phyloP scores from a whole-genome alignment of 2,113 vertebrate genomes.

The Lipotes vexillifer region DNA sequence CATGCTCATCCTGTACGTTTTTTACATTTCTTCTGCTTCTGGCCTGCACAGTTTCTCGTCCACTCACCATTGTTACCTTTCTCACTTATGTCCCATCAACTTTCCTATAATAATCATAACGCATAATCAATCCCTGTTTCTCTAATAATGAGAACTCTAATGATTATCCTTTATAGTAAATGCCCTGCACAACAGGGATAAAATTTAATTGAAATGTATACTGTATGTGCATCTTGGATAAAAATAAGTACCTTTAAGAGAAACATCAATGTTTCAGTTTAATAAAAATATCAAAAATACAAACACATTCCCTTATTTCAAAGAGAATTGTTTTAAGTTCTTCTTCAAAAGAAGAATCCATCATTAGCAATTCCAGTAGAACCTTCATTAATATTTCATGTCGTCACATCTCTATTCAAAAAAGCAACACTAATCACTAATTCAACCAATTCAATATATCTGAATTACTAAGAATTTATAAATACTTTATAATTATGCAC shows the following conservation, averaged over 20 bases:
- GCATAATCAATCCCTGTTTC: background rate
- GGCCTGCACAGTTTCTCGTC: background rate
- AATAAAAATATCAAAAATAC: background rate
- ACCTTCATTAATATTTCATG: conserved; percentile 49
- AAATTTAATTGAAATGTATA: conserved; percentile 17
- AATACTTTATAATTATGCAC: background rate
- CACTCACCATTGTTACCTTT: background rate
- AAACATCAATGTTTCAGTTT: conserved; percentile 8
- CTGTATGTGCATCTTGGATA: background rate
- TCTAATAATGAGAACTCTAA: background rate
- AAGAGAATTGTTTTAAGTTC: conserved; percentile 32
- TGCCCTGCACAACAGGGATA: background rate
- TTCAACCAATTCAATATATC: conserved; percentile 16
- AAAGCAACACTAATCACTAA: background rate
- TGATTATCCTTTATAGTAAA: background rate
- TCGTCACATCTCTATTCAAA: conserved; percentile 21
- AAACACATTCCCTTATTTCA: conserved; percentile 6
- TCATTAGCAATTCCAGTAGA: conserved; percentile 19
- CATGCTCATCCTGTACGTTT: background rate
- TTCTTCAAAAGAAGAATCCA: background rate
- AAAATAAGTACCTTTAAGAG: conserved; percentile 16
- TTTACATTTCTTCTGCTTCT: background rate
- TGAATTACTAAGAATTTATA: conserved; percentile 29
- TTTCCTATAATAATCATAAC: background rate
- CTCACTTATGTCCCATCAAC: background rate